Conservation (phyloP, 2,888 invertebrate species). For the Blera fallax region DNA sequence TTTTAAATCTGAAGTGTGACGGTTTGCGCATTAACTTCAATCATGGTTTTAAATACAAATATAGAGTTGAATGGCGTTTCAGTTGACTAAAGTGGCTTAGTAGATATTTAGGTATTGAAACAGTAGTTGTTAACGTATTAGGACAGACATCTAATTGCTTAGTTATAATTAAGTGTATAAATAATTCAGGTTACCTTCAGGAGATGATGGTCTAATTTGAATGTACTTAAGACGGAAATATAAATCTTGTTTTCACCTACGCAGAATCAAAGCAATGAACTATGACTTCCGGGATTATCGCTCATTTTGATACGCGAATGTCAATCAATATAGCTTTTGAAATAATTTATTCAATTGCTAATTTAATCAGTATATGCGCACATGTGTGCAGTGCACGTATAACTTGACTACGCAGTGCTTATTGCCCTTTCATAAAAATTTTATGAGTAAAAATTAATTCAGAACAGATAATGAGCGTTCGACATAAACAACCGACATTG, state of each 20-base stretch:
- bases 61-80: not conserved
- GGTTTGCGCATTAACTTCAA: constrained; percentile 7
- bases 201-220: not conserved
- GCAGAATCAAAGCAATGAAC: not conserved
- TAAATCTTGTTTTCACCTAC: not conserved
- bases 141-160: not conserved
- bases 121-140: not conserved
- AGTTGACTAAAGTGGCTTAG: not conserved
- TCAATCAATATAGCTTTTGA: not conserved
- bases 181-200: not conserved
- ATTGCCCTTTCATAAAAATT: no score
- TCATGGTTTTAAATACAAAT: not conserved
- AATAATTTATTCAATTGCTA: no score
- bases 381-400: no score
- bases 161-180: not conserved
- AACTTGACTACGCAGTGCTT: no score
- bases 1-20: constrained; percentile 24
- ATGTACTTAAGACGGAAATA: not conserved
- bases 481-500: no score
- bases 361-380: no score
- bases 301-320: not conserved
- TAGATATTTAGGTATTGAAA: not conserved
- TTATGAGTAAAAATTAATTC: no score
- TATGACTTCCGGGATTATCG: not conserved
- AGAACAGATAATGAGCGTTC: no score